Percentiles rank a stretch among this genome's conserved stretches.
Evolutionary conservation across 1,140 invertebrate genomes (phyloP).

Genomic region (Papilio polyxenes): DNA sequence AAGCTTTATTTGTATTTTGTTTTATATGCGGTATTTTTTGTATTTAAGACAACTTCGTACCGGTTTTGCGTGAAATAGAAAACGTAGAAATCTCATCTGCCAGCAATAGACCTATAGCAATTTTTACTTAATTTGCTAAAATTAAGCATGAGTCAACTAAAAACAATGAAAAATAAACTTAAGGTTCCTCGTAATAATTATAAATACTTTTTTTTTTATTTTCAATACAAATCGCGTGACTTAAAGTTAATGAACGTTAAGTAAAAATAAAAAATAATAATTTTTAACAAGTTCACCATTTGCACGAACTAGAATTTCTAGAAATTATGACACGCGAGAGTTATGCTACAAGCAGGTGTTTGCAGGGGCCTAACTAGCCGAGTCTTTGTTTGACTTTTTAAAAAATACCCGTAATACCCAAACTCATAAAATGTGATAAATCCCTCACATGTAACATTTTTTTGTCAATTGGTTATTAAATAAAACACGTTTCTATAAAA

Average conservation of each 20-base stretch:
- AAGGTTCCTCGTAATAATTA: neutral
- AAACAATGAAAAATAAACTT: neutral
- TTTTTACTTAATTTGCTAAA: neutral
- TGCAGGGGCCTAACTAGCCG: neutral
- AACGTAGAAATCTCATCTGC: too few species aligned
- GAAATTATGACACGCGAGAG: conserved; percentile 29
- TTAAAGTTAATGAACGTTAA: conserved; percentile 26
- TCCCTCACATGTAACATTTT: too few species aligned
- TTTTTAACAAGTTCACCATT: conserved; percentile 25
- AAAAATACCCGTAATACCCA: too few species aligned
- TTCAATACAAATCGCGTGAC: conserved; percentile 32
- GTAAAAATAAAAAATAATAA: conserved; percentile 33
- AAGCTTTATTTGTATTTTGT: too few species aligned
- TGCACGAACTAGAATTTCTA: conserved; percentile 38
- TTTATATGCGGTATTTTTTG: too few species aligned
- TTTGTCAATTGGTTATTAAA: too few species aligned
- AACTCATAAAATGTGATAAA: too few species aligned
- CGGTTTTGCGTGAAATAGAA: too few species aligned
- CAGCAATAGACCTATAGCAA: too few species aligned
- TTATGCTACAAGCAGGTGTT: conserved; percentile 27
- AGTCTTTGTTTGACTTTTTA: neutral
- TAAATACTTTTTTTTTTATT: neutral
- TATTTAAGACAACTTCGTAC: too few species aligned
- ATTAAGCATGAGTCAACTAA: neutral
- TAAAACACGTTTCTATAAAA: too few species aligned